A percentile compares a stretch with the other conserved stretches of the same genome.
Evolutionary conservation across 2,797 vertebrate genomes (phyloP).

Genomic region (Halcyon smyrnensis): DNA sequence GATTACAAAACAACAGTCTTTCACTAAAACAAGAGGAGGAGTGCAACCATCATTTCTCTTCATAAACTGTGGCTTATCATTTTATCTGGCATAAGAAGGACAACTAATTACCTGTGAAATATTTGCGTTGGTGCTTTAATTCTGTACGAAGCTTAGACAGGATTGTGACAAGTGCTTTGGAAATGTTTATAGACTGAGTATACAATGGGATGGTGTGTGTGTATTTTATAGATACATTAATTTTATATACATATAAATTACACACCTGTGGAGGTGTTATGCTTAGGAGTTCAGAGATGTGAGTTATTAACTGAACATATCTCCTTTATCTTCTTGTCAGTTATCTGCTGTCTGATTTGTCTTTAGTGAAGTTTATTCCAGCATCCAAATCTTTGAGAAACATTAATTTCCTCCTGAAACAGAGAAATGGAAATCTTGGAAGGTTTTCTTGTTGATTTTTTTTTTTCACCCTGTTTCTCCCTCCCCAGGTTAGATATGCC

Average conservation of each 20-base stretch:
- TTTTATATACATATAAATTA: not conserved
- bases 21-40: not conserved
- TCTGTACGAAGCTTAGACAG: not conserved
- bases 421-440: not conserved
- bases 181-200: not conserved
- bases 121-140: not conserved
- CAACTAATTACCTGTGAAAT: not conserved
- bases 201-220: not conserved
- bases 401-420: not conserved
- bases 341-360: not conserved
- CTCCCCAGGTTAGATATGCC: fast-evolving
- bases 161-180: not conserved
- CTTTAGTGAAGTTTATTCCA: not conserved
- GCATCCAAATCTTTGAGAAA: not conserved
- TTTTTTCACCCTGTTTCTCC: not conserved
- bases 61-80: not conserved
- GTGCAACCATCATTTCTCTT: not conserved
- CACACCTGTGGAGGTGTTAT: fast-evolving
- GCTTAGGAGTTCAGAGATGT: not conserved
- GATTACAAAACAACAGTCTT: not conserved
- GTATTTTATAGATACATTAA: not conserved
- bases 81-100: not conserved
- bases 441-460: not conserved
- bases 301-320: not conserved
- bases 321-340: not conserved